Evolutionary conservation across 2,888 invertebrate species (phyloP).

Genomic region (Epistrophe grossulariae): DNA sequence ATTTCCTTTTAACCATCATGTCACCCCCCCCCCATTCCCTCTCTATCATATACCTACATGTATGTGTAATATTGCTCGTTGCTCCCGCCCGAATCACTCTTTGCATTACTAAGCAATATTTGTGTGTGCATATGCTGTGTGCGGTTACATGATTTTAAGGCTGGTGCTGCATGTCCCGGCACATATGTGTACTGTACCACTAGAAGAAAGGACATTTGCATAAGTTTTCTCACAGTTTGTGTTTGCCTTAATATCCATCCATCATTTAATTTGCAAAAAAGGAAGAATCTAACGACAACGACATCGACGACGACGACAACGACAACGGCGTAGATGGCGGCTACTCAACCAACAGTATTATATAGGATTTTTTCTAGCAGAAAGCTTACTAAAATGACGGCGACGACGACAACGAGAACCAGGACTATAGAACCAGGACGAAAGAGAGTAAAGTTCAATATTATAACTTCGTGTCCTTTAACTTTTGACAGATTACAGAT

Average conservation of each 20-base stretch:
- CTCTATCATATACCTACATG: background rate
- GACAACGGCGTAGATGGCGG: conserved; percentile 1
- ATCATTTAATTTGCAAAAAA: conserved; percentile 74
- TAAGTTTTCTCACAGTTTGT: conserved; percentile 76
- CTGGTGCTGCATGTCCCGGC: conserved; percentile 54
- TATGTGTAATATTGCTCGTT: background rate
- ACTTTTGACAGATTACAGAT: conserved; percentile 72
- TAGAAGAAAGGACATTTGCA: conserved; percentile 70
- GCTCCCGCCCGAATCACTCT: conserved; percentile 32
- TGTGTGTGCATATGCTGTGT: conserved; percentile 69
- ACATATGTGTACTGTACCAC: conserved; percentile 64
- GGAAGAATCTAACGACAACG: conserved; percentile 34
- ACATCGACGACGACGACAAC: background rate
- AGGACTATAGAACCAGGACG: background rate
- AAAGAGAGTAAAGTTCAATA: conserved; percentile 66
- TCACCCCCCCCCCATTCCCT: background rate
- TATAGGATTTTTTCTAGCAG: background rate
- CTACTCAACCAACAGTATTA: conserved; percentile 36
- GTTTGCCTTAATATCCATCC: conserved; percentile 73
- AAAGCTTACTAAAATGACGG: conserved; percentile 17
- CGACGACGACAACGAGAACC: background rate
- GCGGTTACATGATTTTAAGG: conserved; percentile 71
- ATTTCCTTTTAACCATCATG: conserved; percentile 50
- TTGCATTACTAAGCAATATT: conserved; percentile 71
- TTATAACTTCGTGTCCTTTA: conserved; percentile 71